A percentile compares a stretch with the other conserved stretches of the same genome.
Evolutionary conservation across 2,113 vertebrate genomes (phyloP).

Genomic region (Odocoileus hemionus): DNA sequence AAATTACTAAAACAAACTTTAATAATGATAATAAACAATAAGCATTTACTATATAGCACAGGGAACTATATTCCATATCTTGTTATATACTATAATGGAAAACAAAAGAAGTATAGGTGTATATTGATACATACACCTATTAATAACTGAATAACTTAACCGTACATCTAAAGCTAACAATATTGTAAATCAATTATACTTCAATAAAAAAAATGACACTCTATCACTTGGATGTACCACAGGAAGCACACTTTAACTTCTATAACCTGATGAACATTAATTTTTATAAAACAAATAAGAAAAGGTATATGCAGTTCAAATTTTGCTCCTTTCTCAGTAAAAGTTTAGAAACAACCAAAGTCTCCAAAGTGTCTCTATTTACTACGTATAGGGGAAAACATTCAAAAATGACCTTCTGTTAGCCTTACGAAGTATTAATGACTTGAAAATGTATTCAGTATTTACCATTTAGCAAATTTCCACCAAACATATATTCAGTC

Average conservation of each 20-base stretch:
- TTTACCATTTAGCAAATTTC: constrained; percentile 50
- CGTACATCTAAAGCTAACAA: background rate
- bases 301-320: background rate
- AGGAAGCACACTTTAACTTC: background rate
- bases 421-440: constrained; percentile 53
- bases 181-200: background rate
- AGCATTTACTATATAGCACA: background rate
- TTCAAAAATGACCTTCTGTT: constrained; percentile 29
- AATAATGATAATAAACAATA: background rate
- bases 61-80: background rate
- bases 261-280: background rate
- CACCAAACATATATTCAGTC: constrained; percentile 53
- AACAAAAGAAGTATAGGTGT: background rate
- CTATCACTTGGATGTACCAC: background rate
- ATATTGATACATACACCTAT: background rate
- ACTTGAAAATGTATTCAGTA: constrained; percentile 46
- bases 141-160: background rate
- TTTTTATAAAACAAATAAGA: background rate
- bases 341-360: background rate
- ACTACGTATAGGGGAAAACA: constrained; percentile 9
- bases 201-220: background rate
- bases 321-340: background rate
- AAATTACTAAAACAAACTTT: background rate
- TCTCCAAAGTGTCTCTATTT: background rate
- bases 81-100: background rate